phyloP scores from a whole-genome alignment of 2,888 invertebrate species.

The Emesis russula region DNA sequence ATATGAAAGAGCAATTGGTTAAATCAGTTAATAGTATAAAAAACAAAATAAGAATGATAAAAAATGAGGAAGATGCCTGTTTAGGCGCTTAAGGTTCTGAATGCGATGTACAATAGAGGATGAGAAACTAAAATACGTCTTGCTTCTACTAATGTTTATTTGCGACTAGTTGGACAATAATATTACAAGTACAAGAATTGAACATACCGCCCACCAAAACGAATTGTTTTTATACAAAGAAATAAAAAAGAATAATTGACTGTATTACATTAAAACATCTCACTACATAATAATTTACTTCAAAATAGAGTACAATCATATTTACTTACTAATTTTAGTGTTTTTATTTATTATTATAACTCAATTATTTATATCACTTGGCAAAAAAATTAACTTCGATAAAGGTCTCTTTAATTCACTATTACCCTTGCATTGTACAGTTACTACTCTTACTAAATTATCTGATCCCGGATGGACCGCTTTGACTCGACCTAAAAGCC shows the following conservation, averaged over 20 bases:
- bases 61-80: too few species aligned
- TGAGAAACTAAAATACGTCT: background rate
- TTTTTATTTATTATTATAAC: too few species aligned
- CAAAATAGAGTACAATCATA: background rate
- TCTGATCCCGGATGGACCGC: constrained; percentile 69
- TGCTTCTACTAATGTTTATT: background rate
- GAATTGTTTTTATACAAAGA: background rate
- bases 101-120: background rate
- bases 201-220: constrained; percentile 13
- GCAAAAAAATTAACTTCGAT: constrained; percentile 35
- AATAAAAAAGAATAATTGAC: background rate
- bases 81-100: background rate
- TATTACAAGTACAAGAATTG: background rate
- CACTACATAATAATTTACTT: background rate
- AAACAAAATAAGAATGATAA: too few species aligned
- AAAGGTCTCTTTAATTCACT: constrained; percentile 74
- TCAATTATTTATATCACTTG: background rate
- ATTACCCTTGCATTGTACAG: constrained; percentile 77
- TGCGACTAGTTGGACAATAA: background rate
- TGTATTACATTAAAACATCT: background rate
- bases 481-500: constrained; percentile 69
- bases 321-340: background rate
- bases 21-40: too few species aligned
- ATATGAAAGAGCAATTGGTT: too few species aligned
- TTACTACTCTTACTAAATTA: constrained; percentile 79